Conservation (phyloP, 2,888 invertebrate species). For the Drosophila affinis region DNA sequence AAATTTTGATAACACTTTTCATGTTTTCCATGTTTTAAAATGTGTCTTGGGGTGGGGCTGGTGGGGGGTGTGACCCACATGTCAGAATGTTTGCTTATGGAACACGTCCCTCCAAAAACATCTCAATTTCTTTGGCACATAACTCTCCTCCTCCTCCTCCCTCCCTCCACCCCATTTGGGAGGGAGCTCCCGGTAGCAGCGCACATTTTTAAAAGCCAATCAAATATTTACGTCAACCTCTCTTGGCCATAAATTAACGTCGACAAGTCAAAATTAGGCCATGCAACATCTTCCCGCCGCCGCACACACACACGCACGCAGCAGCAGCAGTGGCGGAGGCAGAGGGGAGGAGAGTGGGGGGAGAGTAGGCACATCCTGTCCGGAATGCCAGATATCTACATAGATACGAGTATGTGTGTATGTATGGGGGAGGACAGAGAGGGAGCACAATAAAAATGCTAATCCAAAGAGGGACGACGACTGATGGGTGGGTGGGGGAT, state of each 20-base stretch:
- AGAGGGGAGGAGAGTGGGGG: neutral
- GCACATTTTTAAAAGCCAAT: slow-evolving; percentile 57
- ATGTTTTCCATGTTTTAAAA: neutral
- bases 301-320: neutral
- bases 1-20: slow-evolving; percentile 1
- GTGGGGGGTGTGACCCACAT: slow-evolving; percentile 15
- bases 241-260: slow-evolving; percentile 66
- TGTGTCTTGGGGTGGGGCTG: too few species aligned
- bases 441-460: slow-evolving; percentile 44
- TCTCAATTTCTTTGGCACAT: slow-evolving; percentile 31
- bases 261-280: slow-evolving; percentile 66
- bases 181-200: neutral
- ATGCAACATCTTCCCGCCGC: slow-evolving; percentile 32
- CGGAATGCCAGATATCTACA: slow-evolving; percentile 13
- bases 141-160: too few species aligned
- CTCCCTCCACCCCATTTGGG: slow-evolving; percentile 4
- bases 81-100: slow-evolving; percentile 24
- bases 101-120: slow-evolving; percentile 7
- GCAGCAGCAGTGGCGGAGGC: too few species aligned
- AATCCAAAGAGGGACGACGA: slow-evolving; percentile 32
- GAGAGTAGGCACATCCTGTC: slow-evolving; percentile 27
- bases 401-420: neutral
- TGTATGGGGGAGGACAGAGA: neutral
- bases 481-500: neutral
- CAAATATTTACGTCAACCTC: slow-evolving; percentile 66